Evolutionary conservation across 2,797 vertebrate genomes (phyloP).

Genomic region (Sparus aurata): DNA sequence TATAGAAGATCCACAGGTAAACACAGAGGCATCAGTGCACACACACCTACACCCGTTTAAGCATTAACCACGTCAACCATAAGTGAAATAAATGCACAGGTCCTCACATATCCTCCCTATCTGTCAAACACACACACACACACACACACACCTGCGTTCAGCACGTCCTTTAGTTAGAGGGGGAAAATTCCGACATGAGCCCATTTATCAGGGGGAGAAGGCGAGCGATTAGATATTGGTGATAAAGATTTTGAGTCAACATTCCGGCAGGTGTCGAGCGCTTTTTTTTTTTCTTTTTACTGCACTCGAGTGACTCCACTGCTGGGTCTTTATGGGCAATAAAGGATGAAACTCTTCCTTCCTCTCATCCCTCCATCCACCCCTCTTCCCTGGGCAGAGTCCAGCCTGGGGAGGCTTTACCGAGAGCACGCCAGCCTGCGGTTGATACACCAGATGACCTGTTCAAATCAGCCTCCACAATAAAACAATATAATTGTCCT

Average conservation of each 20-base stretch:
- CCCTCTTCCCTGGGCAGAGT: conserved; percentile 61
- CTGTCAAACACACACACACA: conserved; percentile 42
- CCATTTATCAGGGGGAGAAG: conserved; percentile 88
- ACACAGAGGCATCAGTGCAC: conserved; percentile 47
- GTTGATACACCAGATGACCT: background rate
- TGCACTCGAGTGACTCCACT: conserved; percentile 71
- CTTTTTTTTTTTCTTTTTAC: conserved; percentile 75
- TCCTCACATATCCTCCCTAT: conserved; percentile 51
- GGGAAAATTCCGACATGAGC: conserved; percentile 83
- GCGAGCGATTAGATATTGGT: conserved; percentile 89
- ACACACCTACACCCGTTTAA: conserved; percentile 64
- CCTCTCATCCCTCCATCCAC: conserved; percentile 43
- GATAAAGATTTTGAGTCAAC: conserved; percentile 94
- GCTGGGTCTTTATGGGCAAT: conserved; percentile 73
- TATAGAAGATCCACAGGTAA: conserved; percentile 40
- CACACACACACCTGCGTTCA: conserved; percentile 81
- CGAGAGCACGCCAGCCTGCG: background rate
- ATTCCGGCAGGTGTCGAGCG: conserved; percentile 89
- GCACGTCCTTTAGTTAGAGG: conserved; percentile 63
- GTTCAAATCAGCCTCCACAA: background rate
- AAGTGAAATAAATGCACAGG: conserved; percentile 67
- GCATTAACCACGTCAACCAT: conserved; percentile 73
- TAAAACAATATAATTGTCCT: background rate
- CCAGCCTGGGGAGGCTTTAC: conserved; percentile 43
- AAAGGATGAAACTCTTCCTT: conserved; percentile 67